These are phyloP conservation scores for Empidonax alnorum DNA, from an alignment of 2,113 vertebrate species.

Conservation along the genomic window DNA sequence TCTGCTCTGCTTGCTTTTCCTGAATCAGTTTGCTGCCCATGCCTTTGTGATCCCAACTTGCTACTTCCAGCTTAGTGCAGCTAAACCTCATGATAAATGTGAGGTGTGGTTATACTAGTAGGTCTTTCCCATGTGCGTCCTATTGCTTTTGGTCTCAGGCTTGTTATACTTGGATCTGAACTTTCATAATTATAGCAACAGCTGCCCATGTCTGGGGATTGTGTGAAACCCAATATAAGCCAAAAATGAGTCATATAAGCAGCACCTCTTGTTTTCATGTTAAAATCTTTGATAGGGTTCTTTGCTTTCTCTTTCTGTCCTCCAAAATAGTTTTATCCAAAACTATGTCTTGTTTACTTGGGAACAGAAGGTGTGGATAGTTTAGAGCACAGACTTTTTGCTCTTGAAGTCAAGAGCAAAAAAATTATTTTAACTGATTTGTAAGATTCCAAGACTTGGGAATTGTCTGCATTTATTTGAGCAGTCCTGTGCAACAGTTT, in stretches of 20 bases:
- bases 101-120: neutral
- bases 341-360: neutral
- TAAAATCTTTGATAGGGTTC: neutral
- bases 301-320: neutral
- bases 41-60: neutral
- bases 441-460: neutral
- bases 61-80: neutral
- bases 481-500: neutral
- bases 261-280: neutral
- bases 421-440: neutral
- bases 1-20: fast-evolving
- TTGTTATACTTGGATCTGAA: neutral
- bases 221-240: neutral
- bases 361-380: neutral
- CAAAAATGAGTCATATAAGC: neutral
- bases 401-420: neutral
- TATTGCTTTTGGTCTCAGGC: neutral
- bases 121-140: neutral
- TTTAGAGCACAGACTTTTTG: neutral
- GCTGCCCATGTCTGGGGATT: neutral
- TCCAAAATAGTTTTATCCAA: neutral
- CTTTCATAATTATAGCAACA: neutral
- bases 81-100: neutral
- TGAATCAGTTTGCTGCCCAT: neutral
- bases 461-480: neutral